These are phyloP conservation scores for Caerostris darwini DNA, from an alignment of 1,140 invertebrate genomes.

Conservation along the genomic window DNA sequence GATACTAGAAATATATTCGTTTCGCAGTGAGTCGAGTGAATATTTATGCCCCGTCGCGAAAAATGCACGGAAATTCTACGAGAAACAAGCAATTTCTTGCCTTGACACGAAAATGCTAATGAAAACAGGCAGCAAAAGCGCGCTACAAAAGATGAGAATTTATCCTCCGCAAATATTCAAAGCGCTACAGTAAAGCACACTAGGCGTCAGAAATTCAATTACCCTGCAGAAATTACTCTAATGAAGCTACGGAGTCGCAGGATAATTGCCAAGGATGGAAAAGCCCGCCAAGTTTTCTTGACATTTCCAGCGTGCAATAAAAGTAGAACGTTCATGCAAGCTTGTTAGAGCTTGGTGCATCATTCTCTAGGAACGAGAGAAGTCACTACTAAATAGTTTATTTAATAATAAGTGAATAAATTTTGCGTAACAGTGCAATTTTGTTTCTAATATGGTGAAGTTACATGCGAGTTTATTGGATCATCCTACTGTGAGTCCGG, in stretches of 20 bases:
- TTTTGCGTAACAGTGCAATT: neutral
- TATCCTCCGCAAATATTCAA: neutral
- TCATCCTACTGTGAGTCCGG: neutral
- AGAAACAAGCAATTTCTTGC: neutral
- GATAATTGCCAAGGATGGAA: neutral
- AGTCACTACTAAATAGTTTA: neutral
- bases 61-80: neutral
- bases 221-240: neutral
- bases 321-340: neutral
- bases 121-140: neutral
- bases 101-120: neutral
- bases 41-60: neutral
- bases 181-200: neutral
- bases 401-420: neutral
- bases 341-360: too few relatives aligned
- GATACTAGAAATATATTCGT: neutral
- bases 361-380: too few relatives aligned
- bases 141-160: constrained; percentile 4
- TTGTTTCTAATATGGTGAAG: neutral
- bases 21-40: neutral
- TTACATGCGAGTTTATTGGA: neutral
- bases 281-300: too few relatives aligned
- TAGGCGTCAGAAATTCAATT: neutral
- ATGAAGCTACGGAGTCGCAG: neutral
- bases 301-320: neutral